Base-by-base conservation (phyloP, 1,140 invertebrate genomes). In the Cheumatopsyche charites region DNA sequence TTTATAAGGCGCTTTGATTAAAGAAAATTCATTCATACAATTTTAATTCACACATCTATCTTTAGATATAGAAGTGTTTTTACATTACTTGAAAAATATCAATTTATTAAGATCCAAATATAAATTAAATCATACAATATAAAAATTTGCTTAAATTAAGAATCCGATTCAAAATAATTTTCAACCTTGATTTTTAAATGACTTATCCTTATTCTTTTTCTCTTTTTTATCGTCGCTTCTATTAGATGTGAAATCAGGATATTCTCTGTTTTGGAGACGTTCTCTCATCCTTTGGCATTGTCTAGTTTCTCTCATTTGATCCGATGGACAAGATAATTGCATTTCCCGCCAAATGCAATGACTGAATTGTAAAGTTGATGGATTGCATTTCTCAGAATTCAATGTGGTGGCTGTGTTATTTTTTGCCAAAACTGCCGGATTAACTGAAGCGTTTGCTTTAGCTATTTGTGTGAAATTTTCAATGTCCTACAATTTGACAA, bases 291-390 rank as follows among this genome's bases (percentile, higher is more conserved):
- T 78, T 7, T 76, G 70, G 65, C 81, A 82, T 29, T 76, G 52
- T 67, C 76, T 78, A 23, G 77, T 67, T 43, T 82, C 79, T 62
- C 78, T 80, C 43, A 81, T 80, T 63, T 78, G 70, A 68, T 81
- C 79, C 61, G 77, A 77, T 4, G 81, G 81, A 72, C 81, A 82
- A 63, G 74, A 78, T 1, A 80, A 70, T 72, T 82, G 81, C 47
- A 81, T 76, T 74, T 82, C 78, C 52, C 77, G 77, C 77, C 79
- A 81, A 7, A 82, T 41, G 71, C 81, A 82, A 63, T 80, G 79
- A 43, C 77, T 76, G 19, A 80, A 75, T 70, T 77, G 78, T 11
- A 80, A 76, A n/a, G 70, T 77, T 11, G 78, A 65, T 2, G 78
- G 76, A 76, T 80, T 81, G 72, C 81, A 82, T 12, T 66, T 43